phyloP scores from a whole-genome alignment of 2,797 vertebrate species.

The Lithobates sylvaticus region DNA sequence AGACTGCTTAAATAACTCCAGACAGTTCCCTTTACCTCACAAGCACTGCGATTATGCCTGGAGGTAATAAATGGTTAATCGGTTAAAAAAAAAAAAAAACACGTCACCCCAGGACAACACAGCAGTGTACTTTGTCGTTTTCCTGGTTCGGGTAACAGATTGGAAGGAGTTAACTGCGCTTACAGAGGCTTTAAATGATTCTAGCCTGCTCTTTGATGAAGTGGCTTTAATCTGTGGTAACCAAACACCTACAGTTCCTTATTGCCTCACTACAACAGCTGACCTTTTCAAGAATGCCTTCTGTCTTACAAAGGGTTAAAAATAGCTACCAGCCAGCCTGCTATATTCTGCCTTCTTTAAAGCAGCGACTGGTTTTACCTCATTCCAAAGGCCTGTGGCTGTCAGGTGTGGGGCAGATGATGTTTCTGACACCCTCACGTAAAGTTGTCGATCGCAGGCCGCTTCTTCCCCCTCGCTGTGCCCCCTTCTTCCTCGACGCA shows the following conservation, averaged over 20 bases:
- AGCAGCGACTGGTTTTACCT: constrained; percentile 59
- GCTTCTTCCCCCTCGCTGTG: background rate
- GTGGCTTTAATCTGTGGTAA: constrained; percentile 42
- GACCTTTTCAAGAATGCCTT: constrained; percentile 59
- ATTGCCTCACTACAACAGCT: constrained; percentile 51
- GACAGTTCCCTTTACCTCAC: background rate
- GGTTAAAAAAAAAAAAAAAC: too few relatives aligned
- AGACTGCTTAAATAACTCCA: background rate
- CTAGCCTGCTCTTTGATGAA: constrained; percentile 11
- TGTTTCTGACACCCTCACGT: constrained; percentile 50
- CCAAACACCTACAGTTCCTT: constrained; percentile 49
- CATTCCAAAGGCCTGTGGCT: constrained; percentile 57
- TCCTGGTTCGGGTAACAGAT: background rate
- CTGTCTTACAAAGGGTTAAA: constrained; percentile 60
- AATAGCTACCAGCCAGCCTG: constrained; percentile 56
- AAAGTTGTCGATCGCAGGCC: constrained; percentile 17
- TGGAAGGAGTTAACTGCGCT: constrained; percentile 11
- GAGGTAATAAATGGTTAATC: background rate
- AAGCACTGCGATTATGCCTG: background rate
- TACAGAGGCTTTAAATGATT: background rate
- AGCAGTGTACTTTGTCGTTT: too few relatives aligned
- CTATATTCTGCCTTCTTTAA: constrained; percentile 46
- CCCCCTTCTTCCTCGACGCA: constrained; percentile 1
- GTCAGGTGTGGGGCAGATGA: constrained; percentile 55
- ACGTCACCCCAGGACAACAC: too few relatives aligned